Evolutionary conservation across 2,888 invertebrate species (phyloP), one percentile per base, ranked within the genome.

Genomic region (Callyntrura sp.): DNA sequence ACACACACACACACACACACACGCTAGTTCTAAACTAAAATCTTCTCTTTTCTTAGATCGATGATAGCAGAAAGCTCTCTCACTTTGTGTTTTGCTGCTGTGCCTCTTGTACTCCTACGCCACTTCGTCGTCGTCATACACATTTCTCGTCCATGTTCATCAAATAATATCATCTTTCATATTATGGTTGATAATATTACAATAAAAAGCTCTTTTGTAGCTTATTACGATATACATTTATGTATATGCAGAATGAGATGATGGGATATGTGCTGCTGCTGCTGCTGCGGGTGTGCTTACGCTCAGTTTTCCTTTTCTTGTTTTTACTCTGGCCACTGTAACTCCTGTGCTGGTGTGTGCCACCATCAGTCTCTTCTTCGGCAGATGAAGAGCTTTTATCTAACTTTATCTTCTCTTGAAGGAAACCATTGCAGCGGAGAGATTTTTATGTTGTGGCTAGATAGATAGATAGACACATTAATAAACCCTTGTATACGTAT

Each of bases 331-430:
- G 83, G 83, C 84, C 84, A 89, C 88, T 55, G 35, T 35, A 48
- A 76, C 83, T 68, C 25, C 57, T 84, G 57, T 70, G 70, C 65
- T 23, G 12, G 23, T 78, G 51, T 57, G 73, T 65, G 73, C 82
- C 83, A 88, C 83, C 88, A 83, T 88, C 89, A 85, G 79, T 89
- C 89, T 90, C 82, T 65, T 90, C 79, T 90, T 90, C 90, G 85
- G 90, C 85, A 85, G 90, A 90, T 85, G 90, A 90, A 90, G 90
- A 82, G 85, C 90, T 90, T 90, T 85, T 90, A 85, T 85, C 85
- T 82, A 48, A 5, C 43, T 65, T 90, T 90, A 85, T 90, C 85
- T 85, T 20, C 81, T 62, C 81, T 85, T 85, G 62, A 90, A 90
- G 85, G 82, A 90, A 90, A 90, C 90, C 90, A 85, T 85, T 90